Base-by-base conservation (phyloP, 2,797 vertebrate species). In the Poliocrania exsul region DNA sequence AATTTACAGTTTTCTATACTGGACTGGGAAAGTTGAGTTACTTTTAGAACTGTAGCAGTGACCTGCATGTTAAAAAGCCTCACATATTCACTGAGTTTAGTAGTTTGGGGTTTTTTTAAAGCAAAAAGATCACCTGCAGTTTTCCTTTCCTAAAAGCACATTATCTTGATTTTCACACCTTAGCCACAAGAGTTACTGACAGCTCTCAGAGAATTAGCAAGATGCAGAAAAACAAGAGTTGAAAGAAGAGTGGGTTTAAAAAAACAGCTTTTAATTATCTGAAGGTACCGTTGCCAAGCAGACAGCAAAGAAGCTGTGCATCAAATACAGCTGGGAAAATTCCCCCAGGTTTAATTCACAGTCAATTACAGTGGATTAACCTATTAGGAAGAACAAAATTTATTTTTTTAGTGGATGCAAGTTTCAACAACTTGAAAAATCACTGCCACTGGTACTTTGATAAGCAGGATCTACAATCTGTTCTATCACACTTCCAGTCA, bases 261-360 rank as follows among this genome's bases (percentile, higher is more conserved):
- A 86, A 86, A 81, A 6, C 58, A 93, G 50, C 28, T 95, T 96
- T 93, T 93, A 94, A 94, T 96, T 87, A 94, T 91, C 47, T 75
- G 47, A n/a, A 93, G 58, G 75, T 65, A 38, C 3, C 3, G 65
- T 9, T 91, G 66, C 91, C 92, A 95, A 95, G 44, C 2, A 91
- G 81, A 69, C 65, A 86, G 92, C 62, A 92, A 61, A 91, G 72
- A 86, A 49, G 44, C 49, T 84, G 54, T 75, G 75, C 72, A 86
- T 33, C 84, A 51, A 62, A 53, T 10, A 66, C 35, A 51, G 79
- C 75, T 11, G 18, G 72, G 84, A 86, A 83, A 91, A 92, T 81
- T 75, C 92, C 91, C 87, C 70, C 29, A 62, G 89, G 89, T 93
- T 93, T 95, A 85, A 69, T 94, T 87, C 92, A 83, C 81, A 91